phyloP scores from a whole-genome alignment of 2,797 vertebrate genomes.

The Scleropages formosus region DNA sequence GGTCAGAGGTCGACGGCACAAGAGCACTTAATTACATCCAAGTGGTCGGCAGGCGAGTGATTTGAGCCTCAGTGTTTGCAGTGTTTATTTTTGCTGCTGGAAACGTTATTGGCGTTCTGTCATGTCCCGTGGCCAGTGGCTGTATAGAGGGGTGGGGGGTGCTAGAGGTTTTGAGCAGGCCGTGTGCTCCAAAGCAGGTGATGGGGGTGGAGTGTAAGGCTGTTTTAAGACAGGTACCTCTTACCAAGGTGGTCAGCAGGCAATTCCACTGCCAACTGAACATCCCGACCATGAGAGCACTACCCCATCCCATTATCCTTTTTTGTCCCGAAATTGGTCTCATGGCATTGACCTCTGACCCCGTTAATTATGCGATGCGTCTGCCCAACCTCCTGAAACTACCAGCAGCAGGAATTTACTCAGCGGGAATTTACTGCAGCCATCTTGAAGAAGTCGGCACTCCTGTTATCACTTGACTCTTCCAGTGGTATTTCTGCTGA shows the following conservation, averaged over 20 bases:
- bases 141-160: too few relatives aligned
- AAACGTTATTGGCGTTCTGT: too few relatives aligned
- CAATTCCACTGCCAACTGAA: not conserved
- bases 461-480: slow-evolving; percentile 10
- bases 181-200: too few relatives aligned
- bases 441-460: not conserved
- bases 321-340: not conserved
- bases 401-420: not conserved
- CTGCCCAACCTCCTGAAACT: not conserved
- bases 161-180: too few relatives aligned
- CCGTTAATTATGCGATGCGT: not conserved
- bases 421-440: not conserved
- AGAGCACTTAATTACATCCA: slow-evolving; percentile 12
- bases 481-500: slow-evolving; percentile 42
- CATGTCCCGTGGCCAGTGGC: not conserved
- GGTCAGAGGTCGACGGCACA: slow-evolving; percentile 1
- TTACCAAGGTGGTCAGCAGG: not conserved
- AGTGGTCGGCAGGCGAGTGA: not conserved
- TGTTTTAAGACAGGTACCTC: too few relatives aligned
- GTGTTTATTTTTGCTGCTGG: too few relatives aligned
- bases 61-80: too few relatives aligned
- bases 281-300: not conserved
- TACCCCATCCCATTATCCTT: not conserved
- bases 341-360: slow-evolving; percentile 7
- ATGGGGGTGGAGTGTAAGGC: too few relatives aligned